phyloP scores from a whole-genome alignment of 2,888 invertebrate genomes.

The Candidula unifasciata region DNA sequence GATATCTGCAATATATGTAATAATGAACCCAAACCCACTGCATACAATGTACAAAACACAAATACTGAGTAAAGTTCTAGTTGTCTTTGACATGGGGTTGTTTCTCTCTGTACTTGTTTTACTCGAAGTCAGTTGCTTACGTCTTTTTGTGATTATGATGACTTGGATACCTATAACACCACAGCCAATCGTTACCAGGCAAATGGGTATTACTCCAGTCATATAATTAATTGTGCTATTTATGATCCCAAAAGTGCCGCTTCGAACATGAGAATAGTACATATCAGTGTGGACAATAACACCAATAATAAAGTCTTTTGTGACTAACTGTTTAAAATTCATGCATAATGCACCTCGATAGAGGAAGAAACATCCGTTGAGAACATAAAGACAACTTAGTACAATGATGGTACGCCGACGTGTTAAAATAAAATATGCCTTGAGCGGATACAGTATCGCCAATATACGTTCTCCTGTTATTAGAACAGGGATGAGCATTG shows the following conservation, averaged over 20 bases:
- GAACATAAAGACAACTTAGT: not conserved
- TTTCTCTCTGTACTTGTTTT: not conserved
- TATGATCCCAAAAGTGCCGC: not conserved
- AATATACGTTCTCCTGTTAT: not conserved
- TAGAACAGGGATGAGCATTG: not conserved
- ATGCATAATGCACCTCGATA: not conserved
- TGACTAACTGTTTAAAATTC: not conserved
- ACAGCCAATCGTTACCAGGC: not conserved
- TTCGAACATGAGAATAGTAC: not conserved
- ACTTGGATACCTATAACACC: not conserved
- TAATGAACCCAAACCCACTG: not conserved
- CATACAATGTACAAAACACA: not conserved
- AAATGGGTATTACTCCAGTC: not conserved
- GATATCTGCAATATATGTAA: not conserved
- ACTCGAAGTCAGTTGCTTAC: not conserved
- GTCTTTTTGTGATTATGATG: not conserved
- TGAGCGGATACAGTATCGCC: not conserved
- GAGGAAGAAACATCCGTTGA: not conserved
- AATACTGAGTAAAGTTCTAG: not conserved
- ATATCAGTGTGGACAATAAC: not conserved
- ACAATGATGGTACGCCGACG: not conserved
- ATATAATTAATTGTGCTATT: not conserved
- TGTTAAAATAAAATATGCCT: not conserved
- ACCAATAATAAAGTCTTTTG: not conserved
- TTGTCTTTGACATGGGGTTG: not conserved